Evolutionary conservation across 2,113 vertebrate genomes (phyloP).

Genomic region (Glaucomys volans): DNA sequence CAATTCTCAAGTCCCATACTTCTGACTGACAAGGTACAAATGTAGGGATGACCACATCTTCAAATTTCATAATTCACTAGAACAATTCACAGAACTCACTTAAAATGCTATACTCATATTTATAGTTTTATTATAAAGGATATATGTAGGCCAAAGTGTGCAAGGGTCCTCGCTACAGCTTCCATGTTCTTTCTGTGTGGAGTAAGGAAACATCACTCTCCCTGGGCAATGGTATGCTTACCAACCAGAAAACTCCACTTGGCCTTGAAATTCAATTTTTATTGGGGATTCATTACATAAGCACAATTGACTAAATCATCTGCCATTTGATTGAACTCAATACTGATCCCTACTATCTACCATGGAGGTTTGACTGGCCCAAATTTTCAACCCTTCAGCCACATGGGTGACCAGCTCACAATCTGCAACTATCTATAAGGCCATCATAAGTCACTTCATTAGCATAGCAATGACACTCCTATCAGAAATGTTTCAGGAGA

Average conservation of each 20-base stretch:
- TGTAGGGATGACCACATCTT: neutral
- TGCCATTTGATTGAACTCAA: neutral
- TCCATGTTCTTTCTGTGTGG: neutral
- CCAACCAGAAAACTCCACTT: neutral
- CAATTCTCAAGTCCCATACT: neutral
- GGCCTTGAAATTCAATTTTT: neutral
- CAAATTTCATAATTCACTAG: conserved; percentile 29
- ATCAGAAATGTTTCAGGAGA: neutral
- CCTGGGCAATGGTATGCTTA: neutral
- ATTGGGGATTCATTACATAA: neutral
- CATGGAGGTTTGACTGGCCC: neutral
- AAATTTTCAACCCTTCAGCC: conserved; percentile 41
- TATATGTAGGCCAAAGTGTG: neutral
- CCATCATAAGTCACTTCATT: neutral
- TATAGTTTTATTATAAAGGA: conserved; percentile 20
- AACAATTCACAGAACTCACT: conserved; percentile 17
- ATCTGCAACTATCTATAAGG: neutral
- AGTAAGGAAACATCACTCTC: neutral
- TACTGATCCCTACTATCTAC: neutral
- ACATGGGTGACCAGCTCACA: neutral
- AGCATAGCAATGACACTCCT: neutral
- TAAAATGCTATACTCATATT: neutral
- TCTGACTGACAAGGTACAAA: conserved; percentile 57
- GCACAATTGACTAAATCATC: neutral
- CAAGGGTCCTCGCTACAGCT: neutral